Evolutionary conservation across 2,113 vertebrate genomes (phyloP), one percentile per base, ranked within the genome.

Genomic region (Paracanthobrama guichenoti): DNA sequence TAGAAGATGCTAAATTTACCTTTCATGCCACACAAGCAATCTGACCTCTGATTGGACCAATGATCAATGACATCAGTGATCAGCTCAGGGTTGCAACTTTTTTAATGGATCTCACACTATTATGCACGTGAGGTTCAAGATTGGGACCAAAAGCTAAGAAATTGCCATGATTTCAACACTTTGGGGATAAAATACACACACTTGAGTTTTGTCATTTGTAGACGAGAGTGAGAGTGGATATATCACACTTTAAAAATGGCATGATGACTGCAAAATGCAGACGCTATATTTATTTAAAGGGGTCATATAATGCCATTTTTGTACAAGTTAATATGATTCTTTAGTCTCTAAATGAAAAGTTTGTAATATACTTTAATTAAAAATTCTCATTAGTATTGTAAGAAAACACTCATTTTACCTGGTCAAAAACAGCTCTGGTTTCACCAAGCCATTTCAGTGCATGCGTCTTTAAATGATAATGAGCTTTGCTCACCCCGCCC

Each of bases 41-140:
- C 44, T 84, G 46, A 67, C 31, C 28, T 67, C 44, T 73, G 46
- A 73, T 39, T 69, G 48, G 13, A 50, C 48, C 31, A 50, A 62
- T 24, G 66, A 74, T 64, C 72, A 31, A 74, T 64, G 6, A 62
- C 20, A 60, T 53, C 44, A 62, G 39, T 44, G 66, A 57, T 39
- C 7, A 31, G 6, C 55, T 35, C 2, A 0, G 24, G 46, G 48
- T 53, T 53, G 13, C 75, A 59, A 18, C 2, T 20, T 50, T 79
- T 46, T 46, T 39, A 24, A 62, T 26, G 6, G 50, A n/a, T 35
- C 50, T n/a, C 26, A 57, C 28, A n/a, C 28, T 22, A 8, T 11
- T 8, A 39, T 9, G 18, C 64, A 67, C 3, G 8, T 69, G 66
- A 11, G 22, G 31, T 55, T 20, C 26, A 20, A 22, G 14, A 22